Evolutionary conservation across 2,888 invertebrate species (phyloP), one percentile per base, ranked within the genome.

Genomic region (Hydrotaea diabolus): DNA sequence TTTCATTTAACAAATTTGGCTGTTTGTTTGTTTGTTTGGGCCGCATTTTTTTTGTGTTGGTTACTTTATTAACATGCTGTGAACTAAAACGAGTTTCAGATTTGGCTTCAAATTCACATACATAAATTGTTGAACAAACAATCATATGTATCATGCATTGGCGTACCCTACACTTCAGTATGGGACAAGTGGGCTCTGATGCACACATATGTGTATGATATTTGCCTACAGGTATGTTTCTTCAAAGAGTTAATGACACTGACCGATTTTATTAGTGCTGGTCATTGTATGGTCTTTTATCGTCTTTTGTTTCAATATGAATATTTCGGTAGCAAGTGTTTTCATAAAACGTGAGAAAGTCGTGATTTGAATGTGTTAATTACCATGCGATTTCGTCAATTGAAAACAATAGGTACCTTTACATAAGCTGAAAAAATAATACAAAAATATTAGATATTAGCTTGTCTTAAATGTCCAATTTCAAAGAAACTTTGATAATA

Each of bases 1-100:
- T 69, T 69, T 46, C 69, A 69, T 69, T 69, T 46, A 43, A 69
- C 69, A 69, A 69, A 69, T 69, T 69, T 43, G 62, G 62, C 62
- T 62, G 31, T 62, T 62, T 62, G 59, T 59, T 43, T n/a, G n/a
- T n/a, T n/a, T 43, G 46, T 46, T 69, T 69, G 69, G 46, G 23
- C 46, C 46, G 15, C 9, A 23, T 69, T 69, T 69, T 39, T 13
- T n/a, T 13, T 69, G 23, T 13, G 21, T 2, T 15, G 46, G 49
- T n/a, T 49, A 26, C 69, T 23, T 23, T 69, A 66, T 46, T 69
- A 69, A 69, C 69, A 69, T 46, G 69, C 69, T 69, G 69, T 69
- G 69, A 69, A 69, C 69, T 69, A 46, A 69, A 69, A 69, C 69
- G 21, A 46, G 69, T 69, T 69, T 69, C 17, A 2, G 21, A 43